Percentiles rank a stretch among this genome's conserved stretches.
phyloP scores from a whole-genome alignment of 2,888 invertebrate genomes.

The Drosophila testacea region DNA sequence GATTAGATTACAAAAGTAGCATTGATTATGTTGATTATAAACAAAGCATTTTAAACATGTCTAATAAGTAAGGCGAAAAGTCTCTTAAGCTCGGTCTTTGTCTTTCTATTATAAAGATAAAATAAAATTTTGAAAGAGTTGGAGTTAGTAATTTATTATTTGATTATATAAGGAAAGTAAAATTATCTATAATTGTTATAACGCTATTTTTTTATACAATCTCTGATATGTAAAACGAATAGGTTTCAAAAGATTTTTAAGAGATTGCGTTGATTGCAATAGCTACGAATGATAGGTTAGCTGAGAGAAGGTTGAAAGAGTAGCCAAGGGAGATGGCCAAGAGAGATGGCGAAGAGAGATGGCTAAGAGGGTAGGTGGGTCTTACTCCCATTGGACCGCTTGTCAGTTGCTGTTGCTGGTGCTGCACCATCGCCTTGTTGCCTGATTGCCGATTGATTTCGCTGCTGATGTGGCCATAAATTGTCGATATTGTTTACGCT shows the following conservation, averaged over 20 bases:
- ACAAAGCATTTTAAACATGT: no score
- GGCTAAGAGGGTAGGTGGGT: constrained; percentile 4
- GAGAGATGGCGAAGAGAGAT: neutral
- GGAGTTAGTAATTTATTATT: no score
- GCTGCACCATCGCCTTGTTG: constrained; percentile 45
- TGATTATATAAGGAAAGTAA: no score
- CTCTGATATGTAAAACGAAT: no score
- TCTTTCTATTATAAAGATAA: no score
- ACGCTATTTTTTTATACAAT: no score
- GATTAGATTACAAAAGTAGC: no score
- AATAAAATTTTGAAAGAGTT: no score
- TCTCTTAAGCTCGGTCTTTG: no score
- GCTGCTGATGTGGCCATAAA: constrained; percentile 55
- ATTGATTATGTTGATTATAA: no score
- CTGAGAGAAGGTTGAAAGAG: neutral
- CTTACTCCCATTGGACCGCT: constrained; percentile 2
- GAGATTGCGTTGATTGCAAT: constrained; percentile 1
- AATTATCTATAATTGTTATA: no score
- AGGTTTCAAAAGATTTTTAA: neutral
- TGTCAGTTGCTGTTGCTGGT: constrained; percentile 22
- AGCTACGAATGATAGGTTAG: constrained; percentile 4
- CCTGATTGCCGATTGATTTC: constrained; percentile 55
- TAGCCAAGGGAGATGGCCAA: neutral
- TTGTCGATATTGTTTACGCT: constrained; percentile 60
- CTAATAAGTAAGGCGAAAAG: no score